Evolutionary conservation across 2,797 vertebrate genomes (phyloP).

Genomic region (Necrosyrtes monachus): DNA sequence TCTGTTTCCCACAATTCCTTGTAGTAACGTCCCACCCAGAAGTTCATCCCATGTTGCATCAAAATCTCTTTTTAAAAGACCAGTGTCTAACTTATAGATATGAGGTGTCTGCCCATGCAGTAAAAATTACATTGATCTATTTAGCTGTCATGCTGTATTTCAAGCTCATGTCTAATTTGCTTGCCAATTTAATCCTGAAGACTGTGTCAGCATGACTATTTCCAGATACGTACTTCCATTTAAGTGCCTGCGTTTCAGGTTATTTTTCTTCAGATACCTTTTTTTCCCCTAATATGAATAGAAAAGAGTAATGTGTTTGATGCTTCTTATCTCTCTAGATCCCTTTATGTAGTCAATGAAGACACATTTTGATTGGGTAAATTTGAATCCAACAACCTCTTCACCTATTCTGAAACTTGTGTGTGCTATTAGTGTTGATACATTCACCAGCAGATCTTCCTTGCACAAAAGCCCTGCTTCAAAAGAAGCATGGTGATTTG

Average conservation of each 20-base stretch:
- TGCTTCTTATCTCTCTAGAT: background rate
- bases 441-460: background rate
- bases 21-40: background rate
- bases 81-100: background rate
- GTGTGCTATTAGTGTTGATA: background rate
- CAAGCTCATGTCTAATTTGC: background rate
- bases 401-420: background rate
- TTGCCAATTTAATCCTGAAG: background rate
- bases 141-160: background rate
- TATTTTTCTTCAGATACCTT: background rate
- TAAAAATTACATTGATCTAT: background rate
- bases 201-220: background rate
- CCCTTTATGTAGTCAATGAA: background rate
- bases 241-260: background rate
- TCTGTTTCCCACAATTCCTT: background rate
- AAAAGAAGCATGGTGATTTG: background rate
- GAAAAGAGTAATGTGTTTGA: background rate
- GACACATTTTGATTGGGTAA: background rate
- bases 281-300: background rate
- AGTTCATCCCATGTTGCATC: background rate
- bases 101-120: background rate
- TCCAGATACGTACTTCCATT: background rate
- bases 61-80: background rate
- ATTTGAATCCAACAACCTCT: background rate
- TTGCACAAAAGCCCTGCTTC: background rate